Evolutionary conservation across 2,797 vertebrate genomes (phyloP).

Genomic region (Sebastes umbrosus): DNA sequence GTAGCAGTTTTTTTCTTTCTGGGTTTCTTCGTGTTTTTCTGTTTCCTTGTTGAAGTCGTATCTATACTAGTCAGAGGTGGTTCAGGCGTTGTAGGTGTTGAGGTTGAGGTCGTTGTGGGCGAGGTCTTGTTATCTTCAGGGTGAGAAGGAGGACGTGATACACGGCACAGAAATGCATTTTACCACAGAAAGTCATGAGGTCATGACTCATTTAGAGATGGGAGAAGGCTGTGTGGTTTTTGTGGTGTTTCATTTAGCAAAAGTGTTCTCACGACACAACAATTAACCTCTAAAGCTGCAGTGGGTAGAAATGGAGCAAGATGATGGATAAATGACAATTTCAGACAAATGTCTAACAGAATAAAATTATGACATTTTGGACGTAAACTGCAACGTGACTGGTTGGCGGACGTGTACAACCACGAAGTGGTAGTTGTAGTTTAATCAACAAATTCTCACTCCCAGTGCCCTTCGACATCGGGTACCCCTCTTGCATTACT

Average conservation of each 20-base stretch:
- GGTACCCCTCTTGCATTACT: no score
- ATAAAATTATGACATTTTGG: no score
- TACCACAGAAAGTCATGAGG: neutral
- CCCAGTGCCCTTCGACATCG: no score
- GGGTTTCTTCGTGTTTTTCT: rapidly evolving
- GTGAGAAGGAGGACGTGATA: rapidly evolving
- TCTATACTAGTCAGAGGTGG: rapidly evolving
- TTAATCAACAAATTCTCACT: no score
- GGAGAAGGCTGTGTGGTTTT: rapidly evolving
- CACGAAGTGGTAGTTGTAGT: no score
- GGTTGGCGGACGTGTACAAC: rapidly evolving
- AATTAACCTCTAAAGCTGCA: no score
- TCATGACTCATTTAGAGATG: neutral
- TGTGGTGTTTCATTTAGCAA: rapidly evolving
- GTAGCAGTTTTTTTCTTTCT: neutral
- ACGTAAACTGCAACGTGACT: no score
- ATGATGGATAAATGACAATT: no score
- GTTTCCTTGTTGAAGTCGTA: neutral
- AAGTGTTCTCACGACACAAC: neutral
- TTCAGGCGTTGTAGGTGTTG: neutral
- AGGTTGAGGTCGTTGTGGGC: neutral
- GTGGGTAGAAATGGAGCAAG: no score
- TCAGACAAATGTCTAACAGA: rapidly evolving
- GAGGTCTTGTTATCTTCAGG: neutral
- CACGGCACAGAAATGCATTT: neutral